A percentile compares a stretch with the other conserved stretches of the same genome.
Evolutionary conservation across 2,797 vertebrate species (phyloP).

Genomic region (Falco berigora): DNA sequence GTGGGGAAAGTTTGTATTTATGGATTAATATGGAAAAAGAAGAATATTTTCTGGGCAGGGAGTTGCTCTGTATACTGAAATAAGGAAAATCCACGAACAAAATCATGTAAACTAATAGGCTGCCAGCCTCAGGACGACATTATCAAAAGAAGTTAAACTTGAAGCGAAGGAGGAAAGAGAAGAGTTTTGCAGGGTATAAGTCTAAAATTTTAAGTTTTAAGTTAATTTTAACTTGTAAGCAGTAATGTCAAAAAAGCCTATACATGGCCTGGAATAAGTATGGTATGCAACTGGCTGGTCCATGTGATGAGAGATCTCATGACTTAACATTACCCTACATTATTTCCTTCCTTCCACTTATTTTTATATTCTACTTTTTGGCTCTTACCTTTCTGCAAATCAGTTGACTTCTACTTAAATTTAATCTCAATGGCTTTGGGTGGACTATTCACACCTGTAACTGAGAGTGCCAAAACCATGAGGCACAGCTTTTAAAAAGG

Average conservation of each 20-base stretch:
- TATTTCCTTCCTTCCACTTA: neutral
- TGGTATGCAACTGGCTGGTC: neutral
- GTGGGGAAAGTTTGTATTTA: neutral
- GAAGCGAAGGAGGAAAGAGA: neutral
- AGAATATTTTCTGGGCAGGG: neutral
- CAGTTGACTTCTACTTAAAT: neutral
- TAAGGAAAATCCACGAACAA: neutral
- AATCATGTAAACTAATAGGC: neutral
- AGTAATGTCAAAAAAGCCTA: neutral
- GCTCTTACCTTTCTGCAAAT: neutral
- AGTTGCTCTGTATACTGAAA: neutral
- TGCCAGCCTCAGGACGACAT: neutral
- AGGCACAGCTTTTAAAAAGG: neutral
- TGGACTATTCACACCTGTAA: neutral
- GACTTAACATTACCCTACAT: neutral
- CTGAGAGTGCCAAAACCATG: neutral
- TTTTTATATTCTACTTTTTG: neutral
- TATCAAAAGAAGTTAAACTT: neutral
- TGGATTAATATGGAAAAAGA: neutral
- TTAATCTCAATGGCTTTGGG: neutral
- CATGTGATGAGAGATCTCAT: neutral
- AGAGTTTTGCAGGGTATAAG: neutral
- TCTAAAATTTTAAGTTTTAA: neutral
- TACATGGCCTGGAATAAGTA: neutral
- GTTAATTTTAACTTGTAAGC: neutral